These are phyloP conservation scores for Drosophila neocordata DNA, from an alignment of 1,140 invertebrate genomes.

Conservation along the genomic window DNA sequence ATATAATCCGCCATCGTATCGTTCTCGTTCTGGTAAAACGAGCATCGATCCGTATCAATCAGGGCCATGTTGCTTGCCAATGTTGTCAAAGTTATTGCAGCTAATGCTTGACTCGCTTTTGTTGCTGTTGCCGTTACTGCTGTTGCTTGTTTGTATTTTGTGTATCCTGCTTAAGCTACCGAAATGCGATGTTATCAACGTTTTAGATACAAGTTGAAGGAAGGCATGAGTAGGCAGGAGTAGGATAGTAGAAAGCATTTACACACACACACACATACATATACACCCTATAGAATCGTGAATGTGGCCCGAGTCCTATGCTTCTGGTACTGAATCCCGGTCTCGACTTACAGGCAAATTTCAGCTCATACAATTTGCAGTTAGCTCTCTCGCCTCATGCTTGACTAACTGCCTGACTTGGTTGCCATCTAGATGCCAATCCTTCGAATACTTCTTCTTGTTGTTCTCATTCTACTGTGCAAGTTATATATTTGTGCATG, in stretches of 20 bases:
- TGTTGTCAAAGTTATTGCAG: slow-evolving; percentile 65
- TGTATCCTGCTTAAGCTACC: slow-evolving; percentile 39
- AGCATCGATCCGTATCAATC: slow-evolving; percentile 63
- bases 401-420: slow-evolving; percentile 66
- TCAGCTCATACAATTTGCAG: slow-evolving; percentile 75
- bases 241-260: neutral
- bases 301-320: slow-evolving; percentile 18
- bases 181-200: slow-evolving; percentile 62
- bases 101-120: slow-evolving; percentile 47
- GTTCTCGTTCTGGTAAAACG: slow-evolving; percentile 17
- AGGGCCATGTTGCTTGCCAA: slow-evolving; percentile 39
- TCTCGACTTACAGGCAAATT: slow-evolving; percentile 62
- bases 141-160: slow-evolving; percentile 2
- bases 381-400: slow-evolving; percentile 66
- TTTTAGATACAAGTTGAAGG: slow-evolving; percentile 56
- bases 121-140: slow-evolving; percentile 11
- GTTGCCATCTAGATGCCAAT: slow-evolving; percentile 22
- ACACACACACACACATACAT: neutral
- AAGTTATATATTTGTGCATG: slow-evolving; percentile 37
- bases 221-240: neutral
- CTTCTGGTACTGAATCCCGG: neutral
- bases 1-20: neutral
- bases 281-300: neutral
- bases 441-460: slow-evolving; percentile 8
- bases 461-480: slow-evolving; percentile 17